Percentiles rank a stretch among this genome's conserved stretches.
phyloP scores from a whole-genome alignment of 2,113 vertebrate genomes.

The Cololabis saira region DNA sequence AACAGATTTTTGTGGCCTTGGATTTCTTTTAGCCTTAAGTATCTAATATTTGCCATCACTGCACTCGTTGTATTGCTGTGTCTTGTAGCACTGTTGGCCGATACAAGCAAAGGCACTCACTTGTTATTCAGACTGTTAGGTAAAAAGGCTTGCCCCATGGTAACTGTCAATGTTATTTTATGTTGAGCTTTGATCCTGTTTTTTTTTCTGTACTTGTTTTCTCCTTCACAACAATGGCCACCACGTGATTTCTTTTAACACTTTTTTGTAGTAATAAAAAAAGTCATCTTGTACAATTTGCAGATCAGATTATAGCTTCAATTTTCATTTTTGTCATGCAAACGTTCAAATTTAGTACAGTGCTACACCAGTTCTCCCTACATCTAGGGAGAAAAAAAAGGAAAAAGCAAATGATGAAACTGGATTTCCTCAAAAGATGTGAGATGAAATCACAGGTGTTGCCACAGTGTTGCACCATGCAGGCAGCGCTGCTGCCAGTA shows the following conservation, averaged over 20 bases:
- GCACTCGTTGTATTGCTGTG: constrained; percentile 57
- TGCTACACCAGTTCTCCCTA: background rate
- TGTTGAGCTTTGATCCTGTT: constrained; percentile 36
- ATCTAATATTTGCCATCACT: constrained; percentile 66
- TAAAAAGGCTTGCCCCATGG: constrained; percentile 71
- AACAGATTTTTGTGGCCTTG: constrained; percentile 71
- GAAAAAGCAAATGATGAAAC: background rate
- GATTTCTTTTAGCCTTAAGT: constrained; percentile 72
- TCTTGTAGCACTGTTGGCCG: constrained; percentile 54
- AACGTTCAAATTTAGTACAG: background rate
- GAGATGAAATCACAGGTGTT: constrained; percentile 3
- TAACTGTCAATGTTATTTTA: constrained; percentile 68
- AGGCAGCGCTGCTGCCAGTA: background rate
- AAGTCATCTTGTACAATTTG: background rate
- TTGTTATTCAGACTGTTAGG: constrained; percentile 67
- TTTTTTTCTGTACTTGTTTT: constrained; percentile 24
- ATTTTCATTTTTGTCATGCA: background rate
- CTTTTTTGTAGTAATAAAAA: background rate
- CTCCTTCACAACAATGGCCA: constrained; percentile 2
- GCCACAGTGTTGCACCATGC: constrained; percentile 10
- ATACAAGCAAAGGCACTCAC: constrained; percentile 37
- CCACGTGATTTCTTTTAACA: background rate
- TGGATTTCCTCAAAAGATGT: constrained; percentile 13
- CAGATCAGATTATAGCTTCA: background rate
- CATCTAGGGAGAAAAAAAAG: background rate